A percentile compares a stretch with the other conserved stretches of the same genome.
phyloP scores from a whole-genome alignment of 2,888 invertebrate species.

The Meteorus colon region DNA sequence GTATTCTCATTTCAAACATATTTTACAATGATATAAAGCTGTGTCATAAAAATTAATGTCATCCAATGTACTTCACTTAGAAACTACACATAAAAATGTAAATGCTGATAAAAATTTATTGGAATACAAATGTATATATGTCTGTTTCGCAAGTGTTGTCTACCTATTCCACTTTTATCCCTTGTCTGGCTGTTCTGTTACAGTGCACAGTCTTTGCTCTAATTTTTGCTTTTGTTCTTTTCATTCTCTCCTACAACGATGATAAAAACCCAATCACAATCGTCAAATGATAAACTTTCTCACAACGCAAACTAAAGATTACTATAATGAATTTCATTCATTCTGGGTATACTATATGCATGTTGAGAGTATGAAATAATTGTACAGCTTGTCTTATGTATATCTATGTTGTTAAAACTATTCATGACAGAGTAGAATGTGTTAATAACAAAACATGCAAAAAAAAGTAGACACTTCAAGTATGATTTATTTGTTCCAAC shows the following conservation, averaged over 20 bases:
- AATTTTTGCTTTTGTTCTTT: too few relatives aligned
- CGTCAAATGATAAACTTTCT: too few relatives aligned
- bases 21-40: background rate
- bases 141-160: too few relatives aligned
- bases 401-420: background rate
- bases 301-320: too few relatives aligned
- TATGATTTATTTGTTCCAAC: background rate
- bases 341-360: background rate
- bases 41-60: background rate
- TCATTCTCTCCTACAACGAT: too few relatives aligned
- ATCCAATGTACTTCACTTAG: background rate
- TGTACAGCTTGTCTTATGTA: background rate
- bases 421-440: background rate
- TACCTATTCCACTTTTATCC: too few relatives aligned
- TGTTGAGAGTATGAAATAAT: too few relatives aligned
- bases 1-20: background rate
- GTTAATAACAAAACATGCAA: background rate
- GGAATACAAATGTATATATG: too few relatives aligned
- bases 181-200: too few relatives aligned
- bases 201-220: too few relatives aligned
- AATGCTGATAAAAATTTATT: background rate
- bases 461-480: background rate
- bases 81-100: background rate
- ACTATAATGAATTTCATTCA: background rate
- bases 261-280: too few relatives aligned